These are phyloP conservation scores for Esperia sulphurella DNA, from an alignment of 2,888 invertebrate species.

Conservation along the genomic window DNA sequence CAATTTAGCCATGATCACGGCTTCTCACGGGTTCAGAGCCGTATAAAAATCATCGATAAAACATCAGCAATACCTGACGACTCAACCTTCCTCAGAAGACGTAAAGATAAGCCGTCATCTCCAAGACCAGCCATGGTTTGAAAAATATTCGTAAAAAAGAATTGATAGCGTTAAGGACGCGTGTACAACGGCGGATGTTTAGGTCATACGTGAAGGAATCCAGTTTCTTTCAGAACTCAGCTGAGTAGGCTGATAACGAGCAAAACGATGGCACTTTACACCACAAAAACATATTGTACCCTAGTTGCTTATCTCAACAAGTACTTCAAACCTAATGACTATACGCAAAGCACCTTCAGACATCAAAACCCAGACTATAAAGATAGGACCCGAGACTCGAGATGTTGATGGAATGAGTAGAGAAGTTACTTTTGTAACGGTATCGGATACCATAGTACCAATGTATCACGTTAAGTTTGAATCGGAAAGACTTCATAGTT, in stretches of 20 bases:
- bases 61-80: no score
- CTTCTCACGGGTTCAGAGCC: no score
- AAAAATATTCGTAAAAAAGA: no score
- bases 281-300: neutral
- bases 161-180: no score
- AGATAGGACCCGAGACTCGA: neutral
- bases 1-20: no score
- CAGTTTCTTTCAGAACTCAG: neutral
- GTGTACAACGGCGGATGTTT: no score
- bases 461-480: no score
- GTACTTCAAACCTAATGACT: neutral
- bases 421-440: neutral
- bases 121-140: no score
- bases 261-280: neutral
- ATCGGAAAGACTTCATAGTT: no score
- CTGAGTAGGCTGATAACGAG: neutral
- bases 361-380: neutral
- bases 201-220: neutral
- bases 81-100: no score
- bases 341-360: neutral
- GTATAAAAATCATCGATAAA: no score
- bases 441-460: neutral
- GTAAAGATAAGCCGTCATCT: no score
- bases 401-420: neutral
- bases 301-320: neutral